Conservation (phyloP, 2,888 invertebrate genomes). For the Eupithecia tripunctaria region DNA sequence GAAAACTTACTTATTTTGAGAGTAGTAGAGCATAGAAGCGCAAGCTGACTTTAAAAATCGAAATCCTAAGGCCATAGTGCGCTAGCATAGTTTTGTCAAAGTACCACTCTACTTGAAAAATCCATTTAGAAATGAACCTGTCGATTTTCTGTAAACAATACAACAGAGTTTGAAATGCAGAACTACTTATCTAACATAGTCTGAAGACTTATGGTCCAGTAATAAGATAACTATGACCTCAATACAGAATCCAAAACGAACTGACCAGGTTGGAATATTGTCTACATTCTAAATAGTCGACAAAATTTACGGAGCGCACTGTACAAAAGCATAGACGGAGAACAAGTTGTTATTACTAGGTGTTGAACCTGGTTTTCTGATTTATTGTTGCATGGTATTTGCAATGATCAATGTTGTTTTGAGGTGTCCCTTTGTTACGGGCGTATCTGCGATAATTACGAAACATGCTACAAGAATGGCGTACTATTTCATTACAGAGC, state of each 20-base stretch:
- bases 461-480: conserved; percentile 53
- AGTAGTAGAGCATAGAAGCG: not conserved
- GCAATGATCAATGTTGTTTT: conserved; percentile 72
- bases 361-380: conserved; percentile 77
- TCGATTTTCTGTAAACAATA: not conserved
- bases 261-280: conserved; percentile 63
- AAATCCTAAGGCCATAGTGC: conserved; percentile 9
- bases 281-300: conserved; percentile 66
- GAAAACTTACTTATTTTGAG: not conserved
- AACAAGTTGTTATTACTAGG: conserved; percentile 77
- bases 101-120: conserved; percentile 7
- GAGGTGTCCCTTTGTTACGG: conserved; percentile 67
- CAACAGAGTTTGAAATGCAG: conserved; percentile 48
- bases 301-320: conserved; percentile 62
- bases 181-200: conserved; percentile 47
- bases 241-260: conserved; percentile 63
- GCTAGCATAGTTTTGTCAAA: conserved; percentile 2
- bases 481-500: conserved; percentile 45
- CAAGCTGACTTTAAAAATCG: conserved; percentile 17
- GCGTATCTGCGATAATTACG: conserved; percentile 64
- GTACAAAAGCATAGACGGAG: conserved; percentile 61
- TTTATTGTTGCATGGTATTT: conserved; percentile 72
- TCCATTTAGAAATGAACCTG: conserved; percentile 14
- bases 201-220: conserved; percentile 58
- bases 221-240: conserved; percentile 69